Evolutionary conservation across 2,113 vertebrate genomes (phyloP), one percentile per base, ranked within the genome.

Genomic region (Burhinus oedicnemus): DNA sequence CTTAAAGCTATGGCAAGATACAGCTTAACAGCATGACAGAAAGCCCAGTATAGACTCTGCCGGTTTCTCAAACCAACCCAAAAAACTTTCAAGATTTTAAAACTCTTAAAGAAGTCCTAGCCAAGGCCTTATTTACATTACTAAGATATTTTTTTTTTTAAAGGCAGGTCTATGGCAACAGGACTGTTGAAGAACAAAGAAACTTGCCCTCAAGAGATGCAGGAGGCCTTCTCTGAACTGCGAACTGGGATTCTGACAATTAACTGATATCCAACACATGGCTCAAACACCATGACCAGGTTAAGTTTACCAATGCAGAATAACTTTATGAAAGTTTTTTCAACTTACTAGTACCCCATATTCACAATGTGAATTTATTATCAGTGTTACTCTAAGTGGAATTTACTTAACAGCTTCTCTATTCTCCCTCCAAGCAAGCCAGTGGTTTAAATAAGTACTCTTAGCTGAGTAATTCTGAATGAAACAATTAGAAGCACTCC

Each of bases 401-500:
- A 82, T 75, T 81, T 87, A 61, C 54, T 65, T 66, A 54, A 71
- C 30, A 79, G 45, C 81, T 84, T 54, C 36, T 77, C 21, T 62
- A 25, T 74, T 78, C 44, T 81, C 44, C 9, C 23, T 83, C 34
- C 69, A 74, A 74, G 23, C 44, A 83, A 51, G 74, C 25, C 30
- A 82, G 21, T 44, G 26, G 16, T 81, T 93, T 66, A 91, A 87
- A 65, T 34, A 92, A 93, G 81, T 64, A 42, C 20, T 69, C 32
- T 45, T 68, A 60, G 40, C 66, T 45, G 51, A 87, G 69, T 66
- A 62, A 81, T 74, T 74, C 18, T 44, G 45, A 81, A 83, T 52
- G 18, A 72, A 87, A 77, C 12, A 55, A 45, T 81, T 29, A 78
- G 15, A 86, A 86, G 32, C 51, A 58, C 16, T 58, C 23, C 27